Percentiles rank a stretch among this genome's conserved stretches.
phyloP scores from a whole-genome alignment of 2,888 invertebrate genomes.

The Chironomus tentans region DNA sequence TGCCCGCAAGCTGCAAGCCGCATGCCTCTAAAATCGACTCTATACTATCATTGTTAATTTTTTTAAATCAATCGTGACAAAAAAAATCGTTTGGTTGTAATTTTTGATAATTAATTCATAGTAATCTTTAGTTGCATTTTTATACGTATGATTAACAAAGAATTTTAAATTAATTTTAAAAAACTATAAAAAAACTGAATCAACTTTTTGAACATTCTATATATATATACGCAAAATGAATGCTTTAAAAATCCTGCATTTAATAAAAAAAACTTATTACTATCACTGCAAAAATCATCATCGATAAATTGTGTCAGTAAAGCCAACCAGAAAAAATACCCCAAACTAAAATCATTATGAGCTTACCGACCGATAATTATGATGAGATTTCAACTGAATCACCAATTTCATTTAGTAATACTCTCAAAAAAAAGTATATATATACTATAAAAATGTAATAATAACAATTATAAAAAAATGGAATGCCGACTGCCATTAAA shows the following conservation, averaged over 20 bases:
- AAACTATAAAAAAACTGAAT: neutral
- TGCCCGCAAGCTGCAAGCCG: neutral
- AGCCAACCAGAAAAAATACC: neutral
- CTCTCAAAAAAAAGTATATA: neutral
- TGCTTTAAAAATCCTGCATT: no score
- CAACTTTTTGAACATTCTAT: no score
- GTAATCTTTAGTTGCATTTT: constrained; percentile 26
- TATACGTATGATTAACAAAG: constrained; percentile 17
- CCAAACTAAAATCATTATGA: neutral
- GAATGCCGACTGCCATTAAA: constrained; percentile 29
- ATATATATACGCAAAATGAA: no score
- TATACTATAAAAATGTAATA: neutral
- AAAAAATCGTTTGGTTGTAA: neutral
- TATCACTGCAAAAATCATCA: no score
- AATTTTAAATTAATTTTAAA: neutral
- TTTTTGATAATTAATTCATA: neutral
- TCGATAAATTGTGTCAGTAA: neutral
- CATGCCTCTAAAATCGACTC: constrained; percentile 11
- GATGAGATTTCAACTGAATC: neutral
- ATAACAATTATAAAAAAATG: constrained; percentile 27
- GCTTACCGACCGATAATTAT: neutral
- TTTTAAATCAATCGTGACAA: neutral
- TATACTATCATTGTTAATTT: neutral
- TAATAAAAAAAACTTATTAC: no score
- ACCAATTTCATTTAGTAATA: neutral